A percentile compares a stretch with the other conserved stretches of the same genome.
phyloP scores from a whole-genome alignment of 2,888 invertebrate species.

The Carterocephalus palaemon region DNA sequence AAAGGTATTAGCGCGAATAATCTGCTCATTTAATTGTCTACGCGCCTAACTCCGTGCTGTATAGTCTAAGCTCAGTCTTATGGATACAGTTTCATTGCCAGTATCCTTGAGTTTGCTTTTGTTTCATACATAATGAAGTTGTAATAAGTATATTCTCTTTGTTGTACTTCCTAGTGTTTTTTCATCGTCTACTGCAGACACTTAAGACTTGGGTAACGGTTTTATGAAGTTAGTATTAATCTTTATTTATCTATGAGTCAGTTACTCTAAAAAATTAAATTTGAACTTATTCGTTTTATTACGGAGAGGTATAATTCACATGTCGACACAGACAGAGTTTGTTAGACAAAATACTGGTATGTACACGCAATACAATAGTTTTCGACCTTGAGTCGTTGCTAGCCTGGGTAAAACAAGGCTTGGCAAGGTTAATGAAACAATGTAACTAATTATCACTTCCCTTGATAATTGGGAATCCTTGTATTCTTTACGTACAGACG shows the following conservation, averaged over 20 bases:
- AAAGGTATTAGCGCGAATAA: conserved; percentile 15
- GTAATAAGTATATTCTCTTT: too few species aligned
- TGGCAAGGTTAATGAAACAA: conserved; percentile 54
- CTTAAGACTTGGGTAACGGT: conserved; percentile 6
- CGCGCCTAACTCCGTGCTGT: conserved; percentile 11
- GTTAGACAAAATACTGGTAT: conserved; percentile 2
- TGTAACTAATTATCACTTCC: conserved; percentile 52
- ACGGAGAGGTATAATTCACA: too few species aligned
- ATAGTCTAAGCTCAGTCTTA: conserved; percentile 18
- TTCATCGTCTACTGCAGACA: conserved; percentile 6
- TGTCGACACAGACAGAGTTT: too few species aligned
- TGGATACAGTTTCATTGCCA: conserved; percentile 20
- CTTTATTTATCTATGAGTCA: too few species aligned
- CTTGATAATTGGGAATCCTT: conserved; percentile 39
- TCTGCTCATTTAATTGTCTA: conserved; percentile 17
- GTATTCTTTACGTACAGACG: conserved; percentile 32
- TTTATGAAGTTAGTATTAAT: conserved; percentile 1
- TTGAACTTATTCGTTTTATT: too few species aligned
- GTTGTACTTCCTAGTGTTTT: conserved; percentile 3
- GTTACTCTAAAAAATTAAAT: too few species aligned
- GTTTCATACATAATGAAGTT: conserved; percentile 18
- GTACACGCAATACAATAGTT: conserved; percentile 19
- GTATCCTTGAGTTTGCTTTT: conserved; percentile 13
- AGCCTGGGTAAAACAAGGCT: conserved; percentile 40
- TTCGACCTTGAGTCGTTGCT: conserved; percentile 10